phyloP scores from a whole-genome alignment of 2,113 vertebrate species.

The Hucho hucho region DNA sequence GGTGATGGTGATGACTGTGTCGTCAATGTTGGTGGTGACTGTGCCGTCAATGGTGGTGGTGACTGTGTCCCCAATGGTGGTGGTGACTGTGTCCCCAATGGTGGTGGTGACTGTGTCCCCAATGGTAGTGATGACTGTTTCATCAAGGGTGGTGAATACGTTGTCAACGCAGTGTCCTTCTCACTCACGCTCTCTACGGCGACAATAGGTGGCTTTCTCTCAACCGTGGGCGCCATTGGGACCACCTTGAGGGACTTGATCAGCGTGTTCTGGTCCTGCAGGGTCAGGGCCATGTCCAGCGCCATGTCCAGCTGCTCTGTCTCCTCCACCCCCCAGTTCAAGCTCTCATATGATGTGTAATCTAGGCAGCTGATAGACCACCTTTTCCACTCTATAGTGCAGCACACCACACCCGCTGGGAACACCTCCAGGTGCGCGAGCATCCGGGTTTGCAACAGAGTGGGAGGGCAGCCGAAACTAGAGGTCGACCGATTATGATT shows the following conservation, averaged over 20 bases:
- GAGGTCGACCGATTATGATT: too few relatives aligned
- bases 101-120: too few relatives aligned
- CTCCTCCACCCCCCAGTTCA: slow-evolving; percentile 90
- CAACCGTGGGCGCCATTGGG: slow-evolving; percentile 84
- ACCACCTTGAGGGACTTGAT: slow-evolving; percentile 92
- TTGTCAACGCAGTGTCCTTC: too few relatives aligned
- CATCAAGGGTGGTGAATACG: too few relatives aligned
- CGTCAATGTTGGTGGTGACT: too few relatives aligned
- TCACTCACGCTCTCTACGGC: slow-evolving; percentile 34
- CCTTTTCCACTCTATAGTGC: slow-evolving; percentile 98
- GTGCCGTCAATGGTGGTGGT: too few relatives aligned
- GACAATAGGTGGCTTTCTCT: slow-evolving; percentile 61
- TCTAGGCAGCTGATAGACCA: slow-evolving; percentile 94
- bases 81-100: too few relatives aligned
- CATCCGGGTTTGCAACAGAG: slow-evolving; percentile 85
- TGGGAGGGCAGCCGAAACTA: slow-evolving; percentile 89
- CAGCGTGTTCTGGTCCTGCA: slow-evolving; percentile 94
- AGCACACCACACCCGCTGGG: slow-evolving; percentile 94
- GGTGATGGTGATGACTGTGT: background rate
- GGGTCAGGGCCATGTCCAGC: slow-evolving; percentile 93
- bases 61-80: too few relatives aligned
- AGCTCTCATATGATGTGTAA: slow-evolving; percentile 89
- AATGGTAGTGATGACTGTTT: too few relatives aligned
- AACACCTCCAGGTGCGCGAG: slow-evolving; percentile 90
- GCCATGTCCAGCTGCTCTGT: slow-evolving; percentile 95